Conservation (phyloP, 2,113 vertebrate genomes). For the Bubo bubo region DNA sequence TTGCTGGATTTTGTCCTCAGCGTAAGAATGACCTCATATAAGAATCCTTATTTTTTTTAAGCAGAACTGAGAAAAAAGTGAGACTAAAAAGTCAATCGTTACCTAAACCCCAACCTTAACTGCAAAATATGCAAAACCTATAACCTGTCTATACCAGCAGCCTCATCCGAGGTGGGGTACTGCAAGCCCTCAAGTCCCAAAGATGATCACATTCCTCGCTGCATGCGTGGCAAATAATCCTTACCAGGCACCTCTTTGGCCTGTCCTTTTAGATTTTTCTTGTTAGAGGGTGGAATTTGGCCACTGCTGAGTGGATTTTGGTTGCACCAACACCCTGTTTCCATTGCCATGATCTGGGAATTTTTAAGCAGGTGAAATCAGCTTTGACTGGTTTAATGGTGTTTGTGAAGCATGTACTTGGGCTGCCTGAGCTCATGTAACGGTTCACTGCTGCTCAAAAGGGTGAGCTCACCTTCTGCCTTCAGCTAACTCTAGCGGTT, state of each 20-base stretch:
- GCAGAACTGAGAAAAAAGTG: not conserved
- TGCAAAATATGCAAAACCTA: not conserved
- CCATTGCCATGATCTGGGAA: rapidly evolving
- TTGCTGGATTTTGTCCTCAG: not conserved
- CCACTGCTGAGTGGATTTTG: not conserved
- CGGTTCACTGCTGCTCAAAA: not conserved
- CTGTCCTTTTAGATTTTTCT: not conserved
- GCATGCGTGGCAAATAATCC: rapidly evolving
- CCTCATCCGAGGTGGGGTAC: rapidly evolving
- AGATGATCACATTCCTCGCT: not conserved
- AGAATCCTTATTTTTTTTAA: not conserved
- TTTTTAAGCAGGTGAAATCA: not conserved
- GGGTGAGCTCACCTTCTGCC: not conserved
- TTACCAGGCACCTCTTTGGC: not conserved
- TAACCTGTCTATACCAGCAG: not conserved
- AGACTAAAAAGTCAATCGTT: not conserved
- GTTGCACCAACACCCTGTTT: not conserved
- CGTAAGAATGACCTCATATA: not conserved
- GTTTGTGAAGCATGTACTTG: not conserved
- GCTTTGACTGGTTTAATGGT: not conserved
- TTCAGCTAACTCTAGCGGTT: not conserved
- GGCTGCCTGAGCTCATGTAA: not conserved
- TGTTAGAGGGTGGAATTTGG: not conserved
- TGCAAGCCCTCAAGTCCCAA: not conserved
- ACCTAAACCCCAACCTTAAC: not conserved